Conservation (phyloP, 1,140 invertebrate genomes). For the Nasonia giraulti region DNA sequence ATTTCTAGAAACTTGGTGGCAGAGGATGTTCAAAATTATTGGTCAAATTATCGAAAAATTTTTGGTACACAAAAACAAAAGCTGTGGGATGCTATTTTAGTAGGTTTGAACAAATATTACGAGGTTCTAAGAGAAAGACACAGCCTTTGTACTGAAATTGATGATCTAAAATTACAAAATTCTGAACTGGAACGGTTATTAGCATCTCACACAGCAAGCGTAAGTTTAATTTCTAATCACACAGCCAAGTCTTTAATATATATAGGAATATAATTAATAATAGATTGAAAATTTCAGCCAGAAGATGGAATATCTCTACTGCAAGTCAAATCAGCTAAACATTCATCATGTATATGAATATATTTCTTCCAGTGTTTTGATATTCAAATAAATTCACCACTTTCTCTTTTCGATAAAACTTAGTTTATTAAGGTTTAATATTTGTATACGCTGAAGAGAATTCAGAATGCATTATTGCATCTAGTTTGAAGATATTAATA, state of each 20-base stretch:
- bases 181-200: constrained; percentile 74
- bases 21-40: constrained; percentile 74
- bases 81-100: constrained; percentile 75
- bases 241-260: neutral
- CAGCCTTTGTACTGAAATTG: constrained; percentile 72
- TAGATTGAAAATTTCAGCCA: constrained; percentile 47
- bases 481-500: neutral
- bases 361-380: neutral
- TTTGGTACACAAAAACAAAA: constrained; percentile 72
- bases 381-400: neutral
- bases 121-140: constrained; percentile 74
- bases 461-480: neutral
- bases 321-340: constrained; percentile 38
- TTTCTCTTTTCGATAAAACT: neutral
- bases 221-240: constrained; percentile 38
- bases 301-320: neutral
- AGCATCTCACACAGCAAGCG: constrained; percentile 59
- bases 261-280: neutral
- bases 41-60: constrained; percentile 71
- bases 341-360: constrained; percentile 1
- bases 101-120: constrained; percentile 76
- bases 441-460: neutral
- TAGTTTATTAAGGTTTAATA: neutral
- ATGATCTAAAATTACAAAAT: constrained; percentile 75
- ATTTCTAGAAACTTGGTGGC: constrained; percentile 72